phyloP scores from a whole-genome alignment of 2,113 vertebrate species.

The Prolemur simus region DNA sequence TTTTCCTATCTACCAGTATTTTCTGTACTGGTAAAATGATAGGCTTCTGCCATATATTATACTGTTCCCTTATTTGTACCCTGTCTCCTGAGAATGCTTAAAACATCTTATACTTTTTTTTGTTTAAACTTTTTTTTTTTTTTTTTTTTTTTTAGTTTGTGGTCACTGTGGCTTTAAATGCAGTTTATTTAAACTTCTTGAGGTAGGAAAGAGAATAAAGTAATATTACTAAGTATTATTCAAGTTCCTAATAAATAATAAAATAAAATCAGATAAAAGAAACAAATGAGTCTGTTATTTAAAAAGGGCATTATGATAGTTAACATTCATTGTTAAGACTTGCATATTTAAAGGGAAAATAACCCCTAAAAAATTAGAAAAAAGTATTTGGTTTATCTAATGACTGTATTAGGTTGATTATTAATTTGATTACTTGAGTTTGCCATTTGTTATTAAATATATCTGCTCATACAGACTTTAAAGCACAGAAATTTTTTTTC shows the following conservation, averaged over 20 bases:
- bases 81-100: background rate
- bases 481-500: background rate
- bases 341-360: background rate
- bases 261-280: slow-evolving; percentile 22
- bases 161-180: slow-evolving; percentile 23
- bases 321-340: slow-evolving; percentile 44
- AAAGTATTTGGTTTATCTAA: slow-evolving; percentile 5
- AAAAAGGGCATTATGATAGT: background rate
- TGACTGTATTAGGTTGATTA: background rate
- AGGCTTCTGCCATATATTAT: background rate
- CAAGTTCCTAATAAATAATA: background rate
- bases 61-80: background rate
- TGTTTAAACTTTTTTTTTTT: background rate
- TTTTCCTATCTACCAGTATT: background rate
- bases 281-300: slow-evolving; percentile 12
- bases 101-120: background rate
- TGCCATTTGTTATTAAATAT: slow-evolving; percentile 18
- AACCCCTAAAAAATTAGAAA: background rate
- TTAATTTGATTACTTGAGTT: slow-evolving; percentile 10
- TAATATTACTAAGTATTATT: slow-evolving; percentile 40
- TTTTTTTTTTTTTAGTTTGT: background rate
- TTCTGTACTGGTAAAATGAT: slow-evolving; percentile 6
- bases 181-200: slow-evolving; percentile 7
- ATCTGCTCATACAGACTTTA: slow-evolving; percentile 21
- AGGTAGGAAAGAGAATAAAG: background rate